These are phyloP conservation scores for Ectobius pallidus DNA, from an alignment of 2,888 invertebrate species.

Conservation along the genomic window DNA sequence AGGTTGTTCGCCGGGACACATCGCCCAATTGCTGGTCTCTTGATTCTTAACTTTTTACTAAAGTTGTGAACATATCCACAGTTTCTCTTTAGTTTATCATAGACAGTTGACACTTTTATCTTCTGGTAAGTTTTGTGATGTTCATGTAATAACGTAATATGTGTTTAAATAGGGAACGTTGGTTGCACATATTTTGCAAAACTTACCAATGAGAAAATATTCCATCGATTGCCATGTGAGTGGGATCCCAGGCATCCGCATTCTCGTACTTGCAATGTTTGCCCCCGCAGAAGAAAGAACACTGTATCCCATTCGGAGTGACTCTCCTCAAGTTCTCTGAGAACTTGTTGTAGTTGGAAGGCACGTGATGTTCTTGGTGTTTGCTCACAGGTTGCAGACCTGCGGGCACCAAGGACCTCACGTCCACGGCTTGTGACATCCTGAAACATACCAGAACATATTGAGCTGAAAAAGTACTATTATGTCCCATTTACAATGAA, in stretches of 20 bases:
- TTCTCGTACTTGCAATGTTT: constrained; percentile 80
- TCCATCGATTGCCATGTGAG: constrained; percentile 75
- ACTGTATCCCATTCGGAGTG: constrained; percentile 74
- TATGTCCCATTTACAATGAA: too few species aligned
- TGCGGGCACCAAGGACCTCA: constrained; percentile 52
- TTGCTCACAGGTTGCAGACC: constrained; percentile 48
- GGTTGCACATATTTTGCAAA: too few species aligned
- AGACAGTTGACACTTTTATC: too few species aligned
- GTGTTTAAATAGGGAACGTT: too few species aligned
- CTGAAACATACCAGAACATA: constrained; percentile 6
- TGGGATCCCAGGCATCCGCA: constrained; percentile 64
- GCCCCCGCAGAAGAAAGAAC: constrained; percentile 86
- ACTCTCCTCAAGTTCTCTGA: constrained; percentile 62
- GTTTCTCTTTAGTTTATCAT: too few species aligned
- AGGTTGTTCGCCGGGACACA: too few species aligned
- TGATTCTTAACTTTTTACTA: too few species aligned
- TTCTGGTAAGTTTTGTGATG: too few species aligned
- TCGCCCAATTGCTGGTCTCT: too few species aligned
- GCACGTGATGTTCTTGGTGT: constrained; percentile 20
- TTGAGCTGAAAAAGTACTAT: too few species aligned
- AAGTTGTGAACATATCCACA: too few species aligned
- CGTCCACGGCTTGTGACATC: constrained; percentile 47
- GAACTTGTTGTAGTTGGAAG: constrained; percentile 54
- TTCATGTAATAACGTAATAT: too few species aligned
- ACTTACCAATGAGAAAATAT: constrained; percentile 84